Conservation (phyloP, 2,797 vertebrate species). For the Micromesistius poutassou region DNA sequence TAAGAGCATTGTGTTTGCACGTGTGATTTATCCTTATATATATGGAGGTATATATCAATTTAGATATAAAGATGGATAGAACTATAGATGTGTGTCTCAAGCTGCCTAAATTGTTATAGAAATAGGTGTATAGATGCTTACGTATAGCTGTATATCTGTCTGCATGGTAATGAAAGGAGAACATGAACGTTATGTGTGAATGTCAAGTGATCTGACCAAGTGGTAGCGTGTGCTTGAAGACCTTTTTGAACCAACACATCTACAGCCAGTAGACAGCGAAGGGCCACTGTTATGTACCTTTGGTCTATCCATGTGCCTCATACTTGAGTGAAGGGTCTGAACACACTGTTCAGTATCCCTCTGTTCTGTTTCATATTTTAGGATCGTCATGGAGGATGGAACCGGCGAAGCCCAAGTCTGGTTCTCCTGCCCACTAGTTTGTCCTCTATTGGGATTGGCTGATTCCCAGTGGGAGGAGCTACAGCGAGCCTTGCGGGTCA, state of each 20-base stretch:
- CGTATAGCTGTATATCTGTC: too few relatives aligned
- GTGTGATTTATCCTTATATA: background rate
- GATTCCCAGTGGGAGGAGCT: conserved; percentile 71
- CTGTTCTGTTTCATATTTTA: conserved; percentile 26
- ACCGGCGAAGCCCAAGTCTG: conserved; percentile 70
- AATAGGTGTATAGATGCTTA: too few relatives aligned
- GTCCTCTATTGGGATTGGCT: conserved; percentile 58
- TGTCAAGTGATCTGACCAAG: too few relatives aligned
- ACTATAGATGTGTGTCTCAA: conserved; percentile 8
- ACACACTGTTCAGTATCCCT: background rate
- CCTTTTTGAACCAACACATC: too few relatives aligned
- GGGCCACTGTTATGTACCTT: too few relatives aligned
- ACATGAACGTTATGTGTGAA: too few relatives aligned
- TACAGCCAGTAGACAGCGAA: too few relatives aligned
- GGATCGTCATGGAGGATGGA: conserved; percentile 69
- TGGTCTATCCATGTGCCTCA: too few relatives aligned
- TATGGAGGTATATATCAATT: background rate
- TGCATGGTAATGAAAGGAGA: too few relatives aligned
- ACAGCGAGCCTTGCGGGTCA: conserved; percentile 61
- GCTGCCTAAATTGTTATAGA: too few relatives aligned
- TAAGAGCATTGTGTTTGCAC: conserved; percentile 25
- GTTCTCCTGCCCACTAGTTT: conserved; percentile 51
- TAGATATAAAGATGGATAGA: background rate
- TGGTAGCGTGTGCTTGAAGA: too few relatives aligned
- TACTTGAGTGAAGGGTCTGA: too few relatives aligned